Evolutionary conservation across 1,140 invertebrate genomes (phyloP).

Genomic region (Brachionus sp.): DNA sequence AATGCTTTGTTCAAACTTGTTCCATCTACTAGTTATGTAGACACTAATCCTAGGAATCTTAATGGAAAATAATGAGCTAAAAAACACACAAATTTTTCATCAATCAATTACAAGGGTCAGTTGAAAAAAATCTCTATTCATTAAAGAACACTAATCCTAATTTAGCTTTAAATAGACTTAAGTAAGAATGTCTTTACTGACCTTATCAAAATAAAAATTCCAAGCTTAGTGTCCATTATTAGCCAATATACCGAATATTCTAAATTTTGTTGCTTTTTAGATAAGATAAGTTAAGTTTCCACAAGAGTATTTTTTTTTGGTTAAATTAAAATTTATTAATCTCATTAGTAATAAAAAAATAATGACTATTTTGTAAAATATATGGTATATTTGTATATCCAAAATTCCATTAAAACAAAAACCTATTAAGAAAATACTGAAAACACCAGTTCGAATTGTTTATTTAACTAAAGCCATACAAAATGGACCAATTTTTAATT

Average conservation of each 20-base stretch:
- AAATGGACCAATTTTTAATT: not conserved
- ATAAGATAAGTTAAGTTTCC: not conserved
- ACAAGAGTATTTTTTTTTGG: not conserved
- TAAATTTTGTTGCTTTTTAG: not conserved
- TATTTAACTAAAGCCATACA: not conserved
- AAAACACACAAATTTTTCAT: not conserved
- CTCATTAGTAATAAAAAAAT: not conserved
- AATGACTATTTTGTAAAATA: not conserved
- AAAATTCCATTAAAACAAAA: constrained; percentile 1
- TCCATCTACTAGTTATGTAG: not conserved
- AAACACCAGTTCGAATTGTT: not conserved
- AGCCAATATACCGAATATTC: not conserved
- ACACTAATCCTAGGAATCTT: not conserved
- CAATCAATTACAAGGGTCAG: not conserved
- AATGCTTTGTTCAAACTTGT: not conserved
- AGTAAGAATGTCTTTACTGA: not conserved
- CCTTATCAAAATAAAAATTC: not conserved
- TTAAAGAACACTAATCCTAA: constrained; percentile 9
- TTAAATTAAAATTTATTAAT: not conserved
- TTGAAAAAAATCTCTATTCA: not conserved
- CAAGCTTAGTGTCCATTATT: not conserved
- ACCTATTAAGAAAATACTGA: not conserved
- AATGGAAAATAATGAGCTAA: not conserved
- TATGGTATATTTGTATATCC: not conserved
- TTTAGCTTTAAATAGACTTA: constrained; percentile 9